Percentiles rank a stretch among this genome's conserved stretches.
Conservation (phyloP, 2,888 invertebrate species). For the Hipparchia sbordonii region DNA sequence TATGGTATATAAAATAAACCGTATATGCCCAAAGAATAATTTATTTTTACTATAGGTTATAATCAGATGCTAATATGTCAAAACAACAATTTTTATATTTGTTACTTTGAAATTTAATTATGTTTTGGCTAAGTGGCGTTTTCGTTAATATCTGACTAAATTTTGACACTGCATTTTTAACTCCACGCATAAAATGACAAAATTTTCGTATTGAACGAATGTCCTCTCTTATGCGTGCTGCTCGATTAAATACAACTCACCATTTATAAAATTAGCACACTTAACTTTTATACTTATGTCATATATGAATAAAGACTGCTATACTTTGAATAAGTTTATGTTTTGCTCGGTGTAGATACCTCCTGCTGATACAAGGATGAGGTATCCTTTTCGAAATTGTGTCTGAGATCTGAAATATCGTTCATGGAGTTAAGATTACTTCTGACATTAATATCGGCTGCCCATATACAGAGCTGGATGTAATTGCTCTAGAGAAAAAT, state of each 20-base stretch:
- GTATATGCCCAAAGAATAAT: too few relatives aligned
- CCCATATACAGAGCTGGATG: background rate
- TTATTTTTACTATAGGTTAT: too few relatives aligned
- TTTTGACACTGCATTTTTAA: too few relatives aligned
- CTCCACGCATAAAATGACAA: background rate
- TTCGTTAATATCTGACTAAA: too few relatives aligned
- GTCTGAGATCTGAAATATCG: constrained; percentile 33
- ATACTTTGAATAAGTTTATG: constrained; percentile 10
- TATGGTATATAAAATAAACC: too few relatives aligned
- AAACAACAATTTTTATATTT: too few relatives aligned
- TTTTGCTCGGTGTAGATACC: constrained; percentile 17
- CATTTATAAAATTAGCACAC: constrained; percentile 15
- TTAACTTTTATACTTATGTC: constrained; percentile 11
- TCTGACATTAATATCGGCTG: constrained; percentile 3
- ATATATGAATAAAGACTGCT: constrained; percentile 12
- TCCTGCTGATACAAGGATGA: constrained; percentile 27
- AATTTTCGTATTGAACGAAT: background rate
- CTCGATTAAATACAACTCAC: background rate
- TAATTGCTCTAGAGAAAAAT: background rate
- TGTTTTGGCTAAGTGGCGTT: too few relatives aligned
- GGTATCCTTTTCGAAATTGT: constrained; percentile 42
- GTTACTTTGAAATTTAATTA: too few relatives aligned
- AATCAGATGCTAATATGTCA: too few relatives aligned
- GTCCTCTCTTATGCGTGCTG: background rate
- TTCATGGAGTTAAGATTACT: constrained; percentile 23